Evolutionary conservation across 2,797 vertebrate species (phyloP).

Genomic region (Crossoptilon crossoptilon): DNA sequence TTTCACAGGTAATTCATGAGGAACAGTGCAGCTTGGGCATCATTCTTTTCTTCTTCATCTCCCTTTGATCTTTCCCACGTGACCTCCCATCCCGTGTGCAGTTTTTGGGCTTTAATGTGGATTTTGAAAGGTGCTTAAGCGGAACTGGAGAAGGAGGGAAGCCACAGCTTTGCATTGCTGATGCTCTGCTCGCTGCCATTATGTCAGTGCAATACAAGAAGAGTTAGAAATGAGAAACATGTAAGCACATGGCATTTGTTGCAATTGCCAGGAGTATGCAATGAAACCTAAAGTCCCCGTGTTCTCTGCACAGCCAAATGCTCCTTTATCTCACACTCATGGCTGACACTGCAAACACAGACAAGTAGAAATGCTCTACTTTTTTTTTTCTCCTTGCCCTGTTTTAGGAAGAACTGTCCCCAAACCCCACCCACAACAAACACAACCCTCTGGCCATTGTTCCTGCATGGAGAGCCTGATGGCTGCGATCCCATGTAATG

Average conservation of each 20-base stretch:
- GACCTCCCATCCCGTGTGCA: neutral
- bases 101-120: neutral
- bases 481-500: rapidly evolving
- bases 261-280: neutral
- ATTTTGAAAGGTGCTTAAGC: constrained; percentile 11
- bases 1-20: neutral
- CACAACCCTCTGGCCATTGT: rapidly evolving
- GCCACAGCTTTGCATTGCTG: neutral
- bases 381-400: neutral
- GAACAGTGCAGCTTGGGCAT: neutral
- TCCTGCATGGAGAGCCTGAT: neutral
- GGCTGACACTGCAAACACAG: neutral
- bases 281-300: neutral
- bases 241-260: neutral
- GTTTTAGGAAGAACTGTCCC: neutral
- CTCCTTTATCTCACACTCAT: neutral
- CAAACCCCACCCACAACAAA: neutral
- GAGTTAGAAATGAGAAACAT: neutral
- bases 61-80: neutral
- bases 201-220: neutral
- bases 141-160: neutral
- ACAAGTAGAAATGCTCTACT: neutral
- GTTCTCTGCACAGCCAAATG: neutral
- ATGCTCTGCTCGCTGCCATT: neutral
- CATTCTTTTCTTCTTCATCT: neutral